Conservation (phyloP, 2,113 vertebrate genomes). For the Thermophis baileyi region DNA sequence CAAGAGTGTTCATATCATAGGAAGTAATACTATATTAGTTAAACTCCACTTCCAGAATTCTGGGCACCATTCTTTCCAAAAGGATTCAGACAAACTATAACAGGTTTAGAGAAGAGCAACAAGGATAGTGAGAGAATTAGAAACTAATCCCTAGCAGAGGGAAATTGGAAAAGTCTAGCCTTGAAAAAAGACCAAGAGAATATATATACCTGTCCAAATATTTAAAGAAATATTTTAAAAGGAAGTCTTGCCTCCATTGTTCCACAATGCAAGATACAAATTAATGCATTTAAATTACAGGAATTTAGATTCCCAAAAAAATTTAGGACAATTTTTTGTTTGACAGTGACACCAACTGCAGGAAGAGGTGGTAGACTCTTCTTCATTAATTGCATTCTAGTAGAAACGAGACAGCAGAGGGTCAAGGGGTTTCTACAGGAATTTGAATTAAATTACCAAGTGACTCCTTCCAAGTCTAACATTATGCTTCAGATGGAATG, state of each 20-base stretch:
- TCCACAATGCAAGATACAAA: neutral
- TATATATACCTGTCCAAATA: neutral
- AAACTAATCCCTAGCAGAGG: neutral
- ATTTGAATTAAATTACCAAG: neutral
- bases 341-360: neutral
- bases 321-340: neutral
- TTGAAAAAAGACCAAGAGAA: neutral
- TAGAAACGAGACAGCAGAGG: neutral
- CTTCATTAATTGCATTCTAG: neutral
- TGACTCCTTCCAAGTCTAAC: neutral
- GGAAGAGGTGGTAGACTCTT: neutral
- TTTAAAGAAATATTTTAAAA: neutral
- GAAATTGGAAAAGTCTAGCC: neutral
- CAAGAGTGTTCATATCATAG: neutral
- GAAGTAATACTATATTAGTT: neutral
- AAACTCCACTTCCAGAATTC: neutral
- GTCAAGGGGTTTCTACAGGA: neutral
- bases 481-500: neutral
- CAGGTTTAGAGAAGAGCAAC: neutral
- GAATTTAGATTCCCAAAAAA: neutral
- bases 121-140: neutral
- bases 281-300: neutral
- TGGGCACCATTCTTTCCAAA: neutral
- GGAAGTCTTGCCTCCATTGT: neutral
- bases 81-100: neutral